These are phyloP conservation scores for Propithecus coquereli DNA, from an alignment of 2,113 vertebrate species.

Conservation along the genomic window DNA sequence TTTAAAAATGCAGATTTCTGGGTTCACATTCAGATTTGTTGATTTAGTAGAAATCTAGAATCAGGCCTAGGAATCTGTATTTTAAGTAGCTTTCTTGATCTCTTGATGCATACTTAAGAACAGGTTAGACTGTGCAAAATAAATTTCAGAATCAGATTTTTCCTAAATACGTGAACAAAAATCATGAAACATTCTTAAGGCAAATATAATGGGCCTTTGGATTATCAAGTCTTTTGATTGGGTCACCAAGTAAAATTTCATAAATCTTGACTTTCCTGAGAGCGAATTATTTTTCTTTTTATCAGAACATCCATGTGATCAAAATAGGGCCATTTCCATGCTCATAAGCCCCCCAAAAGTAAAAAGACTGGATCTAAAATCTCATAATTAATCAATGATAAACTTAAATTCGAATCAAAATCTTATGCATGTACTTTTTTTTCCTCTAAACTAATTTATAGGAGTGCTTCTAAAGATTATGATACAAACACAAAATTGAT, in stretches of 20 bases:
- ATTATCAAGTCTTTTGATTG: background rate
- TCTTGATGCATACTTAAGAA: background rate
- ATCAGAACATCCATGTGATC: background rate
- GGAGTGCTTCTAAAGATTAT: background rate
- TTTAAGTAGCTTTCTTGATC: background rate
- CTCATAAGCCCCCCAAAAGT: background rate
- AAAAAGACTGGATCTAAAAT: background rate
- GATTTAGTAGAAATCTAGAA: constrained; percentile 10
- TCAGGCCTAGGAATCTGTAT: background rate
- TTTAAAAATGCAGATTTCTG: background rate
- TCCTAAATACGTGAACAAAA: background rate
- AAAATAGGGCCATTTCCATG: background rate
- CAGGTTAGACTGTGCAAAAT: background rate
- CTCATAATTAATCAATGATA: background rate
- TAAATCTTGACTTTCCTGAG: background rate
- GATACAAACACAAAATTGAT: background rate
- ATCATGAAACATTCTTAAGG: background rate
- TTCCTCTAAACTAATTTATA: background rate
- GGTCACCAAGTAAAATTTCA: background rate
- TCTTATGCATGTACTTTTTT: background rate
- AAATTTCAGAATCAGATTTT: background rate
- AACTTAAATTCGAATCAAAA: background rate
- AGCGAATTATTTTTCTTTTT: background rate
- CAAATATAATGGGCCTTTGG: background rate
- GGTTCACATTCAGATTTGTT: background rate